Evolutionary conservation across 2,797 vertebrate species (phyloP).

Genomic region (Urosaurus nigricauda): DNA sequence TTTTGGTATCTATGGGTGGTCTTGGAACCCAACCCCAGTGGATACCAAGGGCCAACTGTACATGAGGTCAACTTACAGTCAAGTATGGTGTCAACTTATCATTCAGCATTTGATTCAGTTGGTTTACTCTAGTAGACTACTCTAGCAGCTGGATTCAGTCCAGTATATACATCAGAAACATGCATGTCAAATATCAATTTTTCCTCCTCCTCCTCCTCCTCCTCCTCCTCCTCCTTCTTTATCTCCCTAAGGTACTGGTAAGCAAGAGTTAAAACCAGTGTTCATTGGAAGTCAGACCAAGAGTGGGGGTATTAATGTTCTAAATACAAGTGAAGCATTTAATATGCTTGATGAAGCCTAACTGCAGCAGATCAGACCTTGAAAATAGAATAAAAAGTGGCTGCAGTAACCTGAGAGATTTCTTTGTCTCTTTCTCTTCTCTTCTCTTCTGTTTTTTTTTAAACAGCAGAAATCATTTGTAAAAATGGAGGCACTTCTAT

Average conservation of each 20-base stretch:
- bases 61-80: no score
- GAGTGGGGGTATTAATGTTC: conserved; percentile 64
- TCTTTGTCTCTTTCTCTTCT: neutral
- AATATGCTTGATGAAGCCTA: conserved; percentile 42
- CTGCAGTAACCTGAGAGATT: conserved; percentile 29
- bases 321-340: conserved; percentile 60
- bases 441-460: neutral
- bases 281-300: conserved; percentile 57
- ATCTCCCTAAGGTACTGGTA: conserved; percentile 57
- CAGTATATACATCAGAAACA: neutral
- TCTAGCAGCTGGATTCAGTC: no score
- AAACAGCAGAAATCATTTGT: conserved; percentile 22
- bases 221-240: neutral
- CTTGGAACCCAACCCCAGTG: no score
- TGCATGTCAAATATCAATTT: conserved; percentile 35
- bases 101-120: no score
- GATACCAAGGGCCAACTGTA: no score
- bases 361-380: conserved; percentile 50
- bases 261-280: conserved; percentile 54
- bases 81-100: no score
- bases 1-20: no score
- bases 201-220: neutral
- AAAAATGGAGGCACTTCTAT: neutral
- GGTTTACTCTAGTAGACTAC: no score
- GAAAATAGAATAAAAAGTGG: conserved; percentile 55